Conservation (phyloP, 2,797 vertebrate species). For the Pipistrellus kuhlii region DNA sequence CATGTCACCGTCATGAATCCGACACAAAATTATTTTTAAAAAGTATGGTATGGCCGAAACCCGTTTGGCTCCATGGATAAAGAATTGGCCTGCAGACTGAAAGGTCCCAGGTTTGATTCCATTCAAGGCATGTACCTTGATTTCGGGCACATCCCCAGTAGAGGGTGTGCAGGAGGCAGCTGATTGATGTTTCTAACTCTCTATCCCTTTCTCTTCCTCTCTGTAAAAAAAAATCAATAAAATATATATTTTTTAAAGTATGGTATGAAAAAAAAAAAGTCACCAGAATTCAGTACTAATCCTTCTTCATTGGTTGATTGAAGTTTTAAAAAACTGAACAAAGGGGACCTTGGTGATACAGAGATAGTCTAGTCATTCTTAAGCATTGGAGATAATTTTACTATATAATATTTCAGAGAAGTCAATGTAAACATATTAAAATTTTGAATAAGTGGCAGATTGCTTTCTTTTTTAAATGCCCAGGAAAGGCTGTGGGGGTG, state of each 20-base stretch:
- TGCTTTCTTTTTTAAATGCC: not conserved
- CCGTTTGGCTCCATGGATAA: too few relatives aligned
- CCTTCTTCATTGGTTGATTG: not conserved
- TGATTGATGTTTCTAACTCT: too few relatives aligned
- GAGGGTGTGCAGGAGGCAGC: too few relatives aligned
- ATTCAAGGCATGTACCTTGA: too few relatives aligned
- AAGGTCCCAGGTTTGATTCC: too few relatives aligned
- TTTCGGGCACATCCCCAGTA: too few relatives aligned
- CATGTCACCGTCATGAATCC: not conserved
- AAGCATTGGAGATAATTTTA: not conserved
- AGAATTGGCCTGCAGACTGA: too few relatives aligned
- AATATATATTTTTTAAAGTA: not conserved
- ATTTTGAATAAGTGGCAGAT: not conserved
- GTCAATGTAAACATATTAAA: not conserved
- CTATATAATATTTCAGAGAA: conserved; percentile 6
- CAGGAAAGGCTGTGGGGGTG: not conserved
- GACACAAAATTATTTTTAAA: conserved; percentile 26
- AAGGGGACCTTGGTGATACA: not conserved
- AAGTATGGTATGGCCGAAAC: not conserved
- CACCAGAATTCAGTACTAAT: not conserved
- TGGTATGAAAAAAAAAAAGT: not conserved
- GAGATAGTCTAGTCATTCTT: not conserved
- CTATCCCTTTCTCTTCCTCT: too few relatives aligned
- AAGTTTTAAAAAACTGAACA: not conserved
- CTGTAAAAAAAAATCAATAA: too few relatives aligned